Percentiles rank a stretch among this genome's conserved stretches.
These are phyloP conservation scores for Neotoma lepida DNA, from an alignment of 2,113 vertebrate genomes.

Conservation along the genomic window DNA sequence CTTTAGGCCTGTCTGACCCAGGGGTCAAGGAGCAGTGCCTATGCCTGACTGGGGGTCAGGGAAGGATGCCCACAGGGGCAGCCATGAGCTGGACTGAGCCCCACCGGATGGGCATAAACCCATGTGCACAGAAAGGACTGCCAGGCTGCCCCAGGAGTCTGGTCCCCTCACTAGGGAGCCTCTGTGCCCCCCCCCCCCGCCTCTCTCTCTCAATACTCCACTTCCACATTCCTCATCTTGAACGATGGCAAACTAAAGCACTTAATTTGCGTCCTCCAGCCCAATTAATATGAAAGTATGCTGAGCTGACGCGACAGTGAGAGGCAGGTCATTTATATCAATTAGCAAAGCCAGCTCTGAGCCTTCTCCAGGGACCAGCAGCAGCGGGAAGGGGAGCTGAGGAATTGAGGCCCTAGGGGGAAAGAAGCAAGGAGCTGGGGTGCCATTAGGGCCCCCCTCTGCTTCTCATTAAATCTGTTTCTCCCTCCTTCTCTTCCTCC, in stretches of 20 bases:
- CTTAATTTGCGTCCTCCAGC: conserved; percentile 67
- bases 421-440: not conserved
- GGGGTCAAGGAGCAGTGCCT: not conserved
- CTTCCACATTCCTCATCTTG: conserved; percentile 43
- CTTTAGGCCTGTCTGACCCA: not conserved
- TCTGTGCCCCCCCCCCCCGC: not conserved
- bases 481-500: not conserved
- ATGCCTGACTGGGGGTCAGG: not conserved
- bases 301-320: not conserved
- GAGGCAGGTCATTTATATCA: conserved; percentile 59
- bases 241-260: conserved; percentile 55
- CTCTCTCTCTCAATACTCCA: not conserved
- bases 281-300: conserved; percentile 48
- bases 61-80: not conserved
- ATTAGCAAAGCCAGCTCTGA: conserved; percentile 25
- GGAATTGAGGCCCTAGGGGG: not conserved
- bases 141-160: not conserved
- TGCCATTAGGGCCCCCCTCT: not conserved
- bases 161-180: not conserved
- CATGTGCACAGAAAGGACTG: not conserved
- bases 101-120: not conserved
- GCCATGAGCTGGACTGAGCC: not conserved
- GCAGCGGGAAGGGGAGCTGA: not conserved
- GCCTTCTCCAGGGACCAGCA: not conserved
- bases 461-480: not conserved